Evolutionary conservation across 92 coral and sea anemone species (phyloP).

Genomic region (Anthopleura xanthogrammica): DNA sequence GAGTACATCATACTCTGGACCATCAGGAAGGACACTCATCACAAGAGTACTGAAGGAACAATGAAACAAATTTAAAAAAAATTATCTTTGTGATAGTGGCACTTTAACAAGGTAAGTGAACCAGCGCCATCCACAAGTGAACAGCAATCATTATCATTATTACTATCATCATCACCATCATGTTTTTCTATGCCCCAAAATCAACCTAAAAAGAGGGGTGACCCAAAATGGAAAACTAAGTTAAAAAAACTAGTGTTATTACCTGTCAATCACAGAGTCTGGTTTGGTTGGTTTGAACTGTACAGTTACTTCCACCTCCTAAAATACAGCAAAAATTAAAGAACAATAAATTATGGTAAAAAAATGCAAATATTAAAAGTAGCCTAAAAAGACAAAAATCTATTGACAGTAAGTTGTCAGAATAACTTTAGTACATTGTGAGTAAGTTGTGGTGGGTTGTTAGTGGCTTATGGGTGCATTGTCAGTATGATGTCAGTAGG

Average conservation of each 20-base stretch:
- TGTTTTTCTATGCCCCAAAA: too few relatives aligned
- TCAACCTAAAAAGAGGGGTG: too few relatives aligned
- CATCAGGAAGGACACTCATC: constrained; percentile 66
- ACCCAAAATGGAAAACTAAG: too few relatives aligned
- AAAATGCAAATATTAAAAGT: too few relatives aligned
- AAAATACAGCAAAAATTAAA: neutral
- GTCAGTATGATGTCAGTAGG: too few relatives aligned
- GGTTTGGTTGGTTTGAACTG: constrained; percentile 57
- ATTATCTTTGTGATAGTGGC: neutral
- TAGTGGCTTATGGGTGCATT: too few relatives aligned
- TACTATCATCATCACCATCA: too few relatives aligned
- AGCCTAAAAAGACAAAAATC: too few relatives aligned
- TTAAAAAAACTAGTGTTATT: neutral
- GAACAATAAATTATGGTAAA: neutral
- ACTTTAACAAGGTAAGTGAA: too few relatives aligned
- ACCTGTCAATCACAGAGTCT: constrained; percentile 64
- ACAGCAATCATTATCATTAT: too few relatives aligned
- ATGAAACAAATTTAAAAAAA: neutral
- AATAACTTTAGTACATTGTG: neutral
- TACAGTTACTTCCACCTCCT: constrained; percentile 72
- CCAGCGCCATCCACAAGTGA: too few relatives aligned
- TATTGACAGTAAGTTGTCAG: neutral
- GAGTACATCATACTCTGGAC: constrained; percentile 79
- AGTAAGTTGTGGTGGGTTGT: too few relatives aligned
- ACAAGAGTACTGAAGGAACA: constrained; percentile 25